Evolutionary conservation across 2,113 vertebrate genomes (phyloP).

Genomic region (Ceratotherium simum): DNA sequence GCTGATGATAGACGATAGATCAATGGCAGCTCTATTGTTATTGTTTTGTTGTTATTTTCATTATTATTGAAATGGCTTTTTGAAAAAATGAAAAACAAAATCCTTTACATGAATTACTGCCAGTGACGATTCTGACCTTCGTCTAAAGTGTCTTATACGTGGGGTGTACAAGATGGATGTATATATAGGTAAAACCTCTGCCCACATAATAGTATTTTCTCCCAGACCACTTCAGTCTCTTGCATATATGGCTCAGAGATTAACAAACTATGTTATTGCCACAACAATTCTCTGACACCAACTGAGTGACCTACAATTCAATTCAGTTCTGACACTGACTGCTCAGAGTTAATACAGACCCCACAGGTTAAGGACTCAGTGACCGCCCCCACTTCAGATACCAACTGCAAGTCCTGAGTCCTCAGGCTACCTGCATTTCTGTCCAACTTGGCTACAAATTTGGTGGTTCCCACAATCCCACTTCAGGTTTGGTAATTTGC

Average conservation of each 20-base stretch:
- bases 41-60: neutral
- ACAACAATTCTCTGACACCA: neutral
- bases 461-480: neutral
- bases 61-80: neutral
- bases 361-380: neutral
- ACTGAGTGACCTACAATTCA: neutral
- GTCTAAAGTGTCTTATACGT: neutral
- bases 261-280: neutral
- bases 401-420: neutral
- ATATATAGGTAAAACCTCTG: neutral
- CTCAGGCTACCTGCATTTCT: neutral
- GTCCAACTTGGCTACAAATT: neutral
- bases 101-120: neutral
- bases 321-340: neutral
- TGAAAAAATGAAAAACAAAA: neutral
- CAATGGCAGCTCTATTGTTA: neutral
- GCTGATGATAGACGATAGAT: neutral
- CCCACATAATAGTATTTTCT: neutral
- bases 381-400: neutral
- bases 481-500: neutral
- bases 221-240: neutral
- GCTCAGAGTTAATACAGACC: neutral
- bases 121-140: neutral
- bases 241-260: neutral
- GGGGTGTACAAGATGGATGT: accelerated